Evolutionary conservation across 2,113 vertebrate species (phyloP).

Genomic region (Phoenicopterus ruber): DNA sequence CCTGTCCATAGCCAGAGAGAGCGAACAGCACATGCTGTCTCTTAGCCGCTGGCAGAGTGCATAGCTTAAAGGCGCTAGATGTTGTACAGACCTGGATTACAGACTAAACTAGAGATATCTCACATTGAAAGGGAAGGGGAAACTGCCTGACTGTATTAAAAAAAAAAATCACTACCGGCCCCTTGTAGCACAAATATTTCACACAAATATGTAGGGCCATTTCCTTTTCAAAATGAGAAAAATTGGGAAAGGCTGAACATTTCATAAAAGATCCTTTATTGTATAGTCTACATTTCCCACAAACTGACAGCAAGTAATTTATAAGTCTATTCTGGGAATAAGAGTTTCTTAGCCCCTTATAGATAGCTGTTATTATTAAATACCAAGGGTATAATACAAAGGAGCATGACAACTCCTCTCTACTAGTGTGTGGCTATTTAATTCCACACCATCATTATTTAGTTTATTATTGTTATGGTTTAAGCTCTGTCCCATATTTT

Average conservation of each 20-base stretch:
- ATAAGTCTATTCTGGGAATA: conserved; percentile 3
- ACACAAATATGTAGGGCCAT: conserved; percentile 17
- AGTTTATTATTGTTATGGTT: conserved; percentile 21
- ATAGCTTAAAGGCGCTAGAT: neutral
- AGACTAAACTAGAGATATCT: neutral
- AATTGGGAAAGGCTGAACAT: neutral
- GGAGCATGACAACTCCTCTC: neutral
- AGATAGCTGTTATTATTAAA: conserved; percentile 34
- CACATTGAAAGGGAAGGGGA: neutral
- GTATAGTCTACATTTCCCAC: conserved; percentile 36
- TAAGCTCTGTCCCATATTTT: conserved; percentile 26
- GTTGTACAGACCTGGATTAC: neutral
- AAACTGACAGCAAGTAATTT: conserved; percentile 42
- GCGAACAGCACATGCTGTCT: neutral
- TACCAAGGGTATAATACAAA: conserved; percentile 19
- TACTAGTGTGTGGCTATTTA: conserved; percentile 9
- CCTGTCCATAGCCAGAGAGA: neutral
- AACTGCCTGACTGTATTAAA: neutral
- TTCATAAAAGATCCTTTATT: neutral
- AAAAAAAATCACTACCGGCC: neutral
- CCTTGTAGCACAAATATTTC: neutral
- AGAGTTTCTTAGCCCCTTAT: neutral
- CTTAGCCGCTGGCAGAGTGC: neutral
- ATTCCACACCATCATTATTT: conserved; percentile 14
- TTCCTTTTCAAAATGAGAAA: conserved; percentile 46